Evolutionary conservation across 1,140 invertebrate species (phyloP), one percentile per base, ranked within the genome.

Genomic region (Teleopsis dalmanni): DNA sequence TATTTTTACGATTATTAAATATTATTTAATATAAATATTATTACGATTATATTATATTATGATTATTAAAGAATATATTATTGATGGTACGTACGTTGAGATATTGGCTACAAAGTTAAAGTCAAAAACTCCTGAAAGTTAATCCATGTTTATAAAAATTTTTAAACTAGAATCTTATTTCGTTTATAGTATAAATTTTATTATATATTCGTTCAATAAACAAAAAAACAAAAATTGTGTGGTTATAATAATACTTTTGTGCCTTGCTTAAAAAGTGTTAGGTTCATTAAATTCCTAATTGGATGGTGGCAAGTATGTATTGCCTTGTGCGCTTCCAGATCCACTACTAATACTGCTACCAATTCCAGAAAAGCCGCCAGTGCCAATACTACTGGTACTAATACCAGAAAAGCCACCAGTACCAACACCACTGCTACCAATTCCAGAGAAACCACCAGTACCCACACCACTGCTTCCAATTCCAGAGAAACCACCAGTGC

Each of bases 261-360:
- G 14, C 10, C 16, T 23, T 38, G 26, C 23, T 11, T 31, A 10
- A 13, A 22, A 10, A 40, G 18, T 38, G 36, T 38, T 21, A 10
- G 29, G 22, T n/a, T 3, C 14, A 38, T 37, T 14, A 45, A 34
- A 34, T 10, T 29, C 2, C n/a, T 46, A 46, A 46, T 46, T 43
- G 23, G 48, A 18, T 3, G 48, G 48, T 16, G 48, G 48, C 41
- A 50, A 38, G 8, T 50, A 50, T 13, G 36, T 44, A n/a, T 34
- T n/a, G 21, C 36, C 23, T 41, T 46, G 46, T 10, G 36, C 43
- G 4, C 14, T 33, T 10, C 11, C 31, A 4, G 29, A 35, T 5
- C 19, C 7, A 49, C 31, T 13, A 25, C 21, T 11, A 34, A 13
- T 25, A 40, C 9, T 22, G 22, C 26, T 13, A 21, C 48, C 34